Conservation (phyloP, 2,888 invertebrate genomes). For the Aelia acuminata region DNA sequence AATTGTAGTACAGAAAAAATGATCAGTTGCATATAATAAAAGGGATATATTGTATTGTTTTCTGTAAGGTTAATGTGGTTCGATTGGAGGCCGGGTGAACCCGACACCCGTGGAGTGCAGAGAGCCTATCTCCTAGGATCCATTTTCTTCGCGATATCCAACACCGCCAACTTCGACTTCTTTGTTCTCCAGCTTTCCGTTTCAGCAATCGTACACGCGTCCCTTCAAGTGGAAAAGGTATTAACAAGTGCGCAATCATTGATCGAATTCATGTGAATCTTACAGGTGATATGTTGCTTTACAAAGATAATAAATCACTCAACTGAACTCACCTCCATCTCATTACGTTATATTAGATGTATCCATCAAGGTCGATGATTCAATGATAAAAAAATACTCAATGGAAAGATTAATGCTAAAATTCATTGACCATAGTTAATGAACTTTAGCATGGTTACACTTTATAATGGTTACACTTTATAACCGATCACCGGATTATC, state of each 20-base stretch:
- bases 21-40: too few relatives aligned
- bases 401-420: too few relatives aligned
- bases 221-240: background rate
- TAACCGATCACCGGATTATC: too few relatives aligned
- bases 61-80: background rate
- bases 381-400: too few relatives aligned
- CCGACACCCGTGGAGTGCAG: conserved; percentile 17
- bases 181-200: background rate
- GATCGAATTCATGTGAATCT: background rate
- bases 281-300: background rate
- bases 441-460: too few relatives aligned
- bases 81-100: background rate
- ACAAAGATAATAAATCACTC: background rate
- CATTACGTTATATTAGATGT: too few relatives aligned
- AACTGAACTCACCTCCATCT: background rate
- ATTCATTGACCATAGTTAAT: too few relatives aligned
- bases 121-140: conserved; percentile 46
- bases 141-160: background rate
- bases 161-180: background rate
- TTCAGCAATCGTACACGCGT: background rate
- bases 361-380: too few relatives aligned
- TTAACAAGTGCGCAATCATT: background rate
- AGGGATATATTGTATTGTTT: too few relatives aligned
- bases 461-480: too few relatives aligned
- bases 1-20: too few relatives aligned